Evolutionary conservation across 2,113 vertebrate species (phyloP).

Genomic region (Promerops cafer): DNA sequence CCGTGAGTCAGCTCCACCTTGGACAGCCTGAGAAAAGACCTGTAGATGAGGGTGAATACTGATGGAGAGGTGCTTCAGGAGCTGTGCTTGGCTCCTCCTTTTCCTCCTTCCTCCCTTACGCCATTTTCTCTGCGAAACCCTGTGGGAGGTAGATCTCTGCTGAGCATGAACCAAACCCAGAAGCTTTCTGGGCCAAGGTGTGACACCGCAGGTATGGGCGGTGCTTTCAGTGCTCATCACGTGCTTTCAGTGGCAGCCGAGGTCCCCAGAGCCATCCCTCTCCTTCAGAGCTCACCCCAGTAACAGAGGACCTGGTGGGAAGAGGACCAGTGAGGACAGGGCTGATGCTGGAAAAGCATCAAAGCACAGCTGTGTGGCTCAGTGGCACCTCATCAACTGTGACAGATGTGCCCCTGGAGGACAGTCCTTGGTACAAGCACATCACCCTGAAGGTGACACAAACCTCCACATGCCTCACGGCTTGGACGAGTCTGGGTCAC

Average conservation of each 20-base stretch:
- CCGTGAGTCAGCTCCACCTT: not conserved
- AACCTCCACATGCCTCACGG: fast-evolving
- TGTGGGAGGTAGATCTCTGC: not conserved
- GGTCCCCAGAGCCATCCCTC: not conserved
- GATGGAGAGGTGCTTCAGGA: not conserved
- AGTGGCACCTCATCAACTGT: fast-evolving
- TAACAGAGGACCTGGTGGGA: not conserved
- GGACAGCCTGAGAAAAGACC: not conserved
- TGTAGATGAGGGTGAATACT: not conserved
- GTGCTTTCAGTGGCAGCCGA: not conserved
- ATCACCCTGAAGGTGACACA: not conserved
- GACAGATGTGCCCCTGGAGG: not conserved
- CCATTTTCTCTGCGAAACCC: not conserved
- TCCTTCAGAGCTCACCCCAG: not conserved
- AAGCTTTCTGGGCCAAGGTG: not conserved
- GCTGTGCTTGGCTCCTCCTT: too few species aligned
- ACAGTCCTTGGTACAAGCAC: fast-evolving
- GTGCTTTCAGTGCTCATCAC: too few species aligned
- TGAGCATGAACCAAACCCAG: not conserved
- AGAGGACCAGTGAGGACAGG: not conserved
- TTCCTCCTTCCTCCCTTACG: not conserved
- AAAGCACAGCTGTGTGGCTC: not conserved
- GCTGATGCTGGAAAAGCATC: not conserved
- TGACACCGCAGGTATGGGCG: not conserved
- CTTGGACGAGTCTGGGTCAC: fast-evolving